phyloP scores from a whole-genome alignment of 1,140 invertebrate species.

The Drosophila parvula region DNA sequence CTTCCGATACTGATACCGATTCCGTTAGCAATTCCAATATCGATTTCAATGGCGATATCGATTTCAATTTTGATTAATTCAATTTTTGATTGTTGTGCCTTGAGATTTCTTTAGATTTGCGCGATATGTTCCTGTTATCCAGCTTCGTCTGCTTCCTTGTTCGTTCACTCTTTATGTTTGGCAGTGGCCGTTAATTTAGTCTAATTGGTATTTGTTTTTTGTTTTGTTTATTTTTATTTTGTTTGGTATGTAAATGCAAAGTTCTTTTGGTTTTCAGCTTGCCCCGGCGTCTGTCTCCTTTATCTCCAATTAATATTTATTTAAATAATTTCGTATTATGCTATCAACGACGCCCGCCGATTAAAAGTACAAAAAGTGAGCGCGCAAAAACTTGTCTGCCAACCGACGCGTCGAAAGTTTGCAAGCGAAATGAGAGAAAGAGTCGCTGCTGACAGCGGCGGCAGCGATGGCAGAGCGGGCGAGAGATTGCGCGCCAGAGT shows the following conservation, averaged over 20 bases:
- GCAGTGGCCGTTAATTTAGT: conserved; percentile 43
- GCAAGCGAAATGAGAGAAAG: conserved; percentile 69
- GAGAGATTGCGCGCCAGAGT: conserved; percentile 17
- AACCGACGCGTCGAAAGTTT: conserved; percentile 78
- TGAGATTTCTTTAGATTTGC: conserved; percentile 7
- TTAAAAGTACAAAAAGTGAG: conserved; percentile 40
- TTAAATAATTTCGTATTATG: conserved; percentile 13
- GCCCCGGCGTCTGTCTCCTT: not conserved
- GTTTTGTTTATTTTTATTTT: conserved; percentile 1
- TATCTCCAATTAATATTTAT: not conserved
- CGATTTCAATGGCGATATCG: conserved; percentile 1
- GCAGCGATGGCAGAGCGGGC: conserved; percentile 8
- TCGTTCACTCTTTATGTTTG: conserved; percentile 6
- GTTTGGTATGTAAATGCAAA: conserved; percentile 31
- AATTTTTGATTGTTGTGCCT: conserved; percentile 48
- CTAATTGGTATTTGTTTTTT: conserved; percentile 11
- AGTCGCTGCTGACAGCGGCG: conserved; percentile 1
- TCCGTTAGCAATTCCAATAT: not conserved
- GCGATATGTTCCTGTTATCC: conserved; percentile 35
- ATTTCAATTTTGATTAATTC: conserved; percentile 22
- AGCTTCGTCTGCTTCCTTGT: conserved; percentile 15
- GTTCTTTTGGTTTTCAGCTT: conserved; percentile 28
- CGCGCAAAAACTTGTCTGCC: conserved; percentile 52
- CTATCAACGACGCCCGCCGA: conserved; percentile 31
- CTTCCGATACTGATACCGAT: not conserved